Base-by-base conservation (phyloP, 2,888 invertebrate genomes). In the Trichopoda pennipes region DNA sequence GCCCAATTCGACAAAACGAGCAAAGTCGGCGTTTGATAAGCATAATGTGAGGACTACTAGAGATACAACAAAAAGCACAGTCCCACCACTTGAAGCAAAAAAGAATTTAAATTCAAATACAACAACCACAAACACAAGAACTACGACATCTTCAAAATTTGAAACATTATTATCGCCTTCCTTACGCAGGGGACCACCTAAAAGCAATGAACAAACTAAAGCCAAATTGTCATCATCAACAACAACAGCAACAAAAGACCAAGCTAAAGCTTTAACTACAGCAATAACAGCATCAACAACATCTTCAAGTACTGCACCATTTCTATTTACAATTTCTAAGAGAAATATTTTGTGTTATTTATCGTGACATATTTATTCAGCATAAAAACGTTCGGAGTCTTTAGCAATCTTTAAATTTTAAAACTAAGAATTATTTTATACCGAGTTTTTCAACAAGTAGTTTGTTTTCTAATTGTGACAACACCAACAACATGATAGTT, bases 1-100 rank as follows among this genome's bases (percentile, higher is more conserved):
- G 88, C 90, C 91, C 85, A 89, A 89, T 86, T 88, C 89, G 83
- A 91, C 90, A 86, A 86, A 88, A 80, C 88, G 88, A 61, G 88
- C 88, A 81, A 88, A 88, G 84, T 89, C 90, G 80, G 87, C 88
- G 47, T 74, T 87, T 69, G 83, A 84, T 80, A 85, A 84, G 55
- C 85, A 87, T 74, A 88, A 88, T 60, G 77, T 78, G 56, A 69
- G 60, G 23, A 73, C 47, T 23, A 74, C 86, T 35, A 84, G 84
- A 32, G 85, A 85, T 73, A 64, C 85, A 60, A 63, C 85, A 72
- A 75, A 68, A 55, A 72, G 68, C 10, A 76, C 47, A 74, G 42
- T 66, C 68, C 23, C 69, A 72, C 68, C 78, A 68, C 28, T 69
- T 77, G 63, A 68, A 56, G 72, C 78, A 72, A 61, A 85, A 82